These are phyloP conservation scores for Onychomys arenicola DNA, from an alignment of 2,797 vertebrate species.

Conservation along the genomic window DNA sequence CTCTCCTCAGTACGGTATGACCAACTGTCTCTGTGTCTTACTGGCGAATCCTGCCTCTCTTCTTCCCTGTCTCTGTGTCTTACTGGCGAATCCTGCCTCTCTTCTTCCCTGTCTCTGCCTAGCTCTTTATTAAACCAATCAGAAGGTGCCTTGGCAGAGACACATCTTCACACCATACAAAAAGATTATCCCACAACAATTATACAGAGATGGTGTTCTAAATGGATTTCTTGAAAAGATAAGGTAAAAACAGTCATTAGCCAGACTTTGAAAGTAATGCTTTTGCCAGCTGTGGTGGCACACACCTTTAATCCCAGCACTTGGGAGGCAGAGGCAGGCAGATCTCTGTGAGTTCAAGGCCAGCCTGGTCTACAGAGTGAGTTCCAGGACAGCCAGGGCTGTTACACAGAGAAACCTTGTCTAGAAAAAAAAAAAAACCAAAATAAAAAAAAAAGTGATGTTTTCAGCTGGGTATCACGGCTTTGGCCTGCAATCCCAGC, in stretches of 20 bases:
- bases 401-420: too few species aligned
- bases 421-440: too few species aligned
- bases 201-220: neutral
- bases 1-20: too few species aligned
- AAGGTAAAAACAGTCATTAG: constrained; percentile 1
- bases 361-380: neutral
- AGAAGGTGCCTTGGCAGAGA: too few species aligned
- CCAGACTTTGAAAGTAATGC: neutral
- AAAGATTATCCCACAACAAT: too few species aligned
- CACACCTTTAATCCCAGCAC: neutral
- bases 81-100: too few species aligned
- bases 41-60: too few species aligned
- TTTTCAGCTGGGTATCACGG: neutral
- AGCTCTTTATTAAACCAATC: too few species aligned
- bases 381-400: neutral
- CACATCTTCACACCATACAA: too few species aligned
- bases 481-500: neutral
- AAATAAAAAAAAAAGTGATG: neutral
- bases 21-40: too few species aligned
- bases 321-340: neutral
- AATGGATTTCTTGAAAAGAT: constrained; percentile 30
- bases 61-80: too few species aligned
- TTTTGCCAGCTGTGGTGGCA: neutral
- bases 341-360: neutral
- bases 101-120: too few species aligned